These are phyloP conservation scores for Eudemis profundana DNA, from an alignment of 2,888 invertebrate genomes.

Conservation along the genomic window DNA sequence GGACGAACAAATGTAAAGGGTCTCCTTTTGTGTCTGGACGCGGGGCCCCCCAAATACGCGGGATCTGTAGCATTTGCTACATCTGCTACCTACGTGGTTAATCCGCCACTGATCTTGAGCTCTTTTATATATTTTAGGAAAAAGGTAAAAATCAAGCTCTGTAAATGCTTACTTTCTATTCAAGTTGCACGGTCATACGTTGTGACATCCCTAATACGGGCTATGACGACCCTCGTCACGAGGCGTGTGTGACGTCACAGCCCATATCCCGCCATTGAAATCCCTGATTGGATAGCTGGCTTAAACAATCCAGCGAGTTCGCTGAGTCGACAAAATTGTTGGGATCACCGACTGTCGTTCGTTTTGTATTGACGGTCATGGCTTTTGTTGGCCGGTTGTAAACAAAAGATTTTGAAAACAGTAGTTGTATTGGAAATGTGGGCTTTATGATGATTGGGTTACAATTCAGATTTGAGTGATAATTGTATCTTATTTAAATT, in stretches of 20 bases:
- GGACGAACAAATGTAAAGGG: too few relatives aligned
- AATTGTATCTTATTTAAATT: too few relatives aligned
- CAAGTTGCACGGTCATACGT: too few relatives aligned
- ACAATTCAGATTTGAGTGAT: background rate
- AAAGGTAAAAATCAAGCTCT: too few relatives aligned
- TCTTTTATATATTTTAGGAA: too few relatives aligned
- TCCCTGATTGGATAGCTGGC: slow-evolving; percentile 27
- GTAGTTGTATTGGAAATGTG: background rate
- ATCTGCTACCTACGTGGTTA: too few relatives aligned
- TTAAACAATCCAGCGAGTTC: slow-evolving; percentile 27
- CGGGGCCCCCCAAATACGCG: too few relatives aligned
- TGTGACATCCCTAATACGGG: slow-evolving; percentile 61
- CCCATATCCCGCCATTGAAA: slow-evolving; percentile 54
- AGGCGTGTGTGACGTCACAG: slow-evolving; percentile 58
- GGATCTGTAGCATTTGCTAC: too few relatives aligned
- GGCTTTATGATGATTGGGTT: too few relatives aligned
- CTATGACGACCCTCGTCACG: slow-evolving; percentile 72
- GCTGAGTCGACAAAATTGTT: slow-evolving; percentile 15
- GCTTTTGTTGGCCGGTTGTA: background rate
- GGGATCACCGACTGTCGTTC: slow-evolving; percentile 3
- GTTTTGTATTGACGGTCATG: slow-evolving; percentile 3
- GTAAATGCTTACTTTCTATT: too few relatives aligned
- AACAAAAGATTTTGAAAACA: background rate
- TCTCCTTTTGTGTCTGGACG: too few relatives aligned
- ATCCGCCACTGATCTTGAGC: too few relatives aligned